These are phyloP conservation scores for Corvus cornix DNA, from an alignment of 2,113 vertebrate species.

Conservation along the genomic window DNA sequence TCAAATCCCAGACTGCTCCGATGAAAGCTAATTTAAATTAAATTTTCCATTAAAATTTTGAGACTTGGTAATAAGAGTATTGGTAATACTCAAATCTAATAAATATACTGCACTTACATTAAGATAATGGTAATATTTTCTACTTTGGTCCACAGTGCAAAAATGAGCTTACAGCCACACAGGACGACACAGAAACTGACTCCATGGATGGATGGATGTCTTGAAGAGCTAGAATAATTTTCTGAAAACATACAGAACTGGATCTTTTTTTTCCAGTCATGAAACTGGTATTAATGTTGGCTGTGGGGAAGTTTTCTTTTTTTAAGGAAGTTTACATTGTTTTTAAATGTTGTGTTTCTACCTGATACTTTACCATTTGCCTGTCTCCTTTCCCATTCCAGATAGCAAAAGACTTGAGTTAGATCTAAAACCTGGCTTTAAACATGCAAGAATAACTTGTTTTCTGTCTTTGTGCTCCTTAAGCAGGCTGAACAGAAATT, in stretches of 20 bases:
- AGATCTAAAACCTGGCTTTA: neutral
- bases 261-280: neutral
- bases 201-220: too few relatives aligned
- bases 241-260: neutral
- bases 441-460: neutral
- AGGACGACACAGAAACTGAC: neutral
- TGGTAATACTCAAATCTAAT: neutral
- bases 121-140: neutral
- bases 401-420: neutral
- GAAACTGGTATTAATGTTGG: neutral
- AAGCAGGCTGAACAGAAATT: neutral
- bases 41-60: neutral
- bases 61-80: neutral
- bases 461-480: neutral
- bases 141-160: neutral
- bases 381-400: neutral
- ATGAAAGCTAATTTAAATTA: neutral
- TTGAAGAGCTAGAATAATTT: neutral
- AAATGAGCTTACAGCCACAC: neutral
- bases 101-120: neutral
- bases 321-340: neutral
- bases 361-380: neutral
- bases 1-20: neutral
- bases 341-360: neutral
- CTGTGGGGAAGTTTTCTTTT: neutral